Conservation (phyloP, 2,797 vertebrate species). For the Sebastes nivosus region DNA sequence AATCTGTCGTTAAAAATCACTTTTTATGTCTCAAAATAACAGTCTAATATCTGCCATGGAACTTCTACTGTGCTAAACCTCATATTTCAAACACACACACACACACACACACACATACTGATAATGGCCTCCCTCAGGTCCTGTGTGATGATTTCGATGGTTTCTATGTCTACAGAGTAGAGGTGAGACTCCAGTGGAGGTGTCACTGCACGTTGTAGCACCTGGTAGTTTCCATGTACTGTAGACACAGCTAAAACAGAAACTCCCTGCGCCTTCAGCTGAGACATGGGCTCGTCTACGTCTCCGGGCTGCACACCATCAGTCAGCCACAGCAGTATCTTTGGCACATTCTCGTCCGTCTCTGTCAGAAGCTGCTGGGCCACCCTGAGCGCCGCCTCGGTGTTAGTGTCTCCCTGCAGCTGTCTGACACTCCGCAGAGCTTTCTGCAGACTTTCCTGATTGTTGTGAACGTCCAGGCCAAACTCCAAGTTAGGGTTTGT, state of each 20-base stretch:
- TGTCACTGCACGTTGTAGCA: constrained; percentile 84
- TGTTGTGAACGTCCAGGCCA: constrained; percentile 76
- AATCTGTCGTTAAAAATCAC: not conserved
- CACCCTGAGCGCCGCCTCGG: constrained; percentile 79
- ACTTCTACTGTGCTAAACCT: not conserved
- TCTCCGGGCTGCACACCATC: constrained; percentile 89
- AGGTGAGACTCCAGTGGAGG: constrained; percentile 86
- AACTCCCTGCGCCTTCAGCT: constrained; percentile 85
- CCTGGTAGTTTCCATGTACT: constrained; percentile 82
- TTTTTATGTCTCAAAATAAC: not conserved
- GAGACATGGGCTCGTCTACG: constrained; percentile 82
- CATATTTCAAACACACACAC: constrained; percentile 4
- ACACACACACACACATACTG: constrained; percentile 75
- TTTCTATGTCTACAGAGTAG: constrained; percentile 88
- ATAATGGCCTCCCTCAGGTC: constrained; percentile 85
- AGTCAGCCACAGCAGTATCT: constrained; percentile 91
- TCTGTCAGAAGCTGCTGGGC: constrained; percentile 78
- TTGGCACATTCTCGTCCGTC: constrained; percentile 76
- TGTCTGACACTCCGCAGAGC: constrained; percentile 80
- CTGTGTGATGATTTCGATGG: constrained; percentile 85
- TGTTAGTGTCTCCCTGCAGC: constrained; percentile 91
- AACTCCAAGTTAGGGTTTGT: constrained; percentile 87
- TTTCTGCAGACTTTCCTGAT: constrained; percentile 62
- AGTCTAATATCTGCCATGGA: not conserved
- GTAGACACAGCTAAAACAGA: constrained; percentile 87